phyloP scores from a whole-genome alignment of 2,888 invertebrate genomes.

The Lampropteryx suffumata region DNA sequence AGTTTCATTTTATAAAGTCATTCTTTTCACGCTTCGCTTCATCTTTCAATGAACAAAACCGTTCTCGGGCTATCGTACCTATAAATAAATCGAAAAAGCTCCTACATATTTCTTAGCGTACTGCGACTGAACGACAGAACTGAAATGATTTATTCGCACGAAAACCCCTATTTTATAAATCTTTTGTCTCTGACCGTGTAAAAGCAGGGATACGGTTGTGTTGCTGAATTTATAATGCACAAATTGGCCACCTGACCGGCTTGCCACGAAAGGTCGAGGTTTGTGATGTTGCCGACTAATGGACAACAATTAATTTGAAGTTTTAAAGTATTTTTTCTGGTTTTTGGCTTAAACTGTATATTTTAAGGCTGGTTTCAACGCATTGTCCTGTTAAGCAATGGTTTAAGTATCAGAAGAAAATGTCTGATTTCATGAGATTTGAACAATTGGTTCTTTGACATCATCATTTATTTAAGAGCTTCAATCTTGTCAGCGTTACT shows the following conservation, averaged over 20 bases:
- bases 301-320: slow-evolving; percentile 3
- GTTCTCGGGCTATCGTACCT: slow-evolving; percentile 46
- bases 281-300: slow-evolving; percentile 3
- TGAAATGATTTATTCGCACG: slow-evolving; percentile 56
- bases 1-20: slow-evolving; percentile 10
- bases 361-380: too few species aligned
- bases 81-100: slow-evolving; percentile 53
- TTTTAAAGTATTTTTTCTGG: not conserved
- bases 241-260: slow-evolving; percentile 17
- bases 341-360: not conserved
- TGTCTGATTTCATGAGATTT: too few species aligned
- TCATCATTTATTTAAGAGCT: too few species aligned
- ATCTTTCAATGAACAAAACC: slow-evolving; percentile 34
- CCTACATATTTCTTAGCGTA: slow-evolving; percentile 59
- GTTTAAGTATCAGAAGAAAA: too few species aligned
- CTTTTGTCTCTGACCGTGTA: slow-evolving; percentile 28
- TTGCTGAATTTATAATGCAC: slow-evolving; percentile 26
- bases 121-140: slow-evolving; percentile 59
- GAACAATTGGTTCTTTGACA: too few species aligned
- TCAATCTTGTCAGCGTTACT: too few species aligned
- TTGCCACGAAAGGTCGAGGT: slow-evolving; percentile 8
- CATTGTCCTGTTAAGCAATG: too few species aligned
- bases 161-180: slow-evolving; percentile 42
- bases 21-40: slow-evolving; percentile 16
- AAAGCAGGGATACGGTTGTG: slow-evolving; percentile 10